Evolutionary conservation across 2,888 invertebrate species (phyloP).

Genomic region (Nyleta sp.): DNA sequence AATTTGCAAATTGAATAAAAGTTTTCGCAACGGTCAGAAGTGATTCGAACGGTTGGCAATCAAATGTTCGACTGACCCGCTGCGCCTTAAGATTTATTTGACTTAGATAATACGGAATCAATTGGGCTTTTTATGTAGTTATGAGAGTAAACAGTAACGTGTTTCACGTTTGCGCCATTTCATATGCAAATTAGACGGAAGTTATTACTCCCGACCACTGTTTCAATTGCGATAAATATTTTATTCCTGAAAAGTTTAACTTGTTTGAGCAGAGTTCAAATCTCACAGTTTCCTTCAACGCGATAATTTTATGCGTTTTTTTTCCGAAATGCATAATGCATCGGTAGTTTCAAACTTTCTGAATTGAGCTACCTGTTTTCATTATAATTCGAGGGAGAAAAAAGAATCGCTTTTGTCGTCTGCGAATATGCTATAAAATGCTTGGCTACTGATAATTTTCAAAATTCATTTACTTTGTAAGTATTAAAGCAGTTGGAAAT

Average conservation of each 20-base stretch:
- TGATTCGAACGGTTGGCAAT: too few species aligned
- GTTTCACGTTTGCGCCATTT: conserved; percentile 16
- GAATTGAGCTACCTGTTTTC: conserved; percentile 27
- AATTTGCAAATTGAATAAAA: too few species aligned
- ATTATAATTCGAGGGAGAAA: conserved; percentile 11
- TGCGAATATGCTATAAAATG: conserved; percentile 15
- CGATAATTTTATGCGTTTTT: conserved; percentile 37
- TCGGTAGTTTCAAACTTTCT: conserved; percentile 29
- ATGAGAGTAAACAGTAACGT: conserved; percentile 6
- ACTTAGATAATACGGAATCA: conserved; percentile 5
- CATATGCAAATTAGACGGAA: conserved; percentile 38
- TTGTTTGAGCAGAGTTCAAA: conserved; percentile 28
- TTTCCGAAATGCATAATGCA: conserved; percentile 33
- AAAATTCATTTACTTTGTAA: conserved; percentile 15
- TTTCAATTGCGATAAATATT: conserved; percentile 42
- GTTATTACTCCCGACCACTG: conserved; percentile 19
- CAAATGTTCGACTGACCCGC: background rate
- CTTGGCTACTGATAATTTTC: background rate
- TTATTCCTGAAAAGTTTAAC: conserved; percentile 32
- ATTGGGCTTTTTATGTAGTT: conserved; percentile 14
- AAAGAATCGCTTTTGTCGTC: conserved; percentile 4
- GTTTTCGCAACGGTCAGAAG: too few species aligned
- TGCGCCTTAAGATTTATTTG: background rate
- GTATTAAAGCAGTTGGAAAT: background rate
- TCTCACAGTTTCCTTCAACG: conserved; percentile 21